Evolutionary conservation across 2,888 invertebrate genomes (phyloP).

Genomic region (Pimpla rufipes): DNA sequence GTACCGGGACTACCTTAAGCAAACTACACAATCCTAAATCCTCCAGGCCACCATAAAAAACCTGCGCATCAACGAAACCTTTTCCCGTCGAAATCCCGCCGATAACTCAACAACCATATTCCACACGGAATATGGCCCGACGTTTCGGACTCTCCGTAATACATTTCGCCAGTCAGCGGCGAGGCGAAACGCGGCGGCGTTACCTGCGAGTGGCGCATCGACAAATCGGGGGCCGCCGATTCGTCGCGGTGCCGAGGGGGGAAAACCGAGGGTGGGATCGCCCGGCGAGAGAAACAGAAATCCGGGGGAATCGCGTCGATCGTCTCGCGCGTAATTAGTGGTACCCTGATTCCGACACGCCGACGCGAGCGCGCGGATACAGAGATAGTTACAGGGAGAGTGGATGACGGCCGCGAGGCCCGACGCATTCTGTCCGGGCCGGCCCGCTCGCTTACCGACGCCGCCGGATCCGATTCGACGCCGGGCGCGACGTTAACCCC

Average conservation of each 20-base stretch:
- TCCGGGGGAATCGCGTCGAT: conserved; percentile 59
- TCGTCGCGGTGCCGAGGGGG: too few relatives aligned
- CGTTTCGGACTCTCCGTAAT: too few relatives aligned
- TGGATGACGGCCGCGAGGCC: background rate
- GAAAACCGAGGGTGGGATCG: background rate
- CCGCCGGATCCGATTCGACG: conserved; percentile 75
- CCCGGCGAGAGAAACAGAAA: conserved; percentile 25
- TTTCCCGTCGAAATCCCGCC: too few relatives aligned
- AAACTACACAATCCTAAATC: too few relatives aligned
- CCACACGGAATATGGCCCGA: too few relatives aligned
- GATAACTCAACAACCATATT: too few relatives aligned
- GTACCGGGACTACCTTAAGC: too few relatives aligned
- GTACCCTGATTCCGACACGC: conserved; percentile 61
- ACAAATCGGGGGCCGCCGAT: background rate
- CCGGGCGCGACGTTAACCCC: conserved; percentile 69
- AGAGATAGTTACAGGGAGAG: conserved; percentile 39
- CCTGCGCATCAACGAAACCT: too few relatives aligned
- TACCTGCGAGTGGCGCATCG: background rate
- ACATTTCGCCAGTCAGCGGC: too few relatives aligned
- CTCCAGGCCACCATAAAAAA: too few relatives aligned
- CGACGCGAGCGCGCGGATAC: too few relatives aligned
- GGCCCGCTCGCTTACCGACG: conserved; percentile 54
- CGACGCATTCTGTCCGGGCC: background rate
- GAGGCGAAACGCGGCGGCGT: background rate
- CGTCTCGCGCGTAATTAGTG: conserved; percentile 68